A percentile compares a stretch with the other conserved stretches of the same genome.
phyloP scores from a whole-genome alignment of 1,140 invertebrate species.

The Bicyclus anynana region DNA sequence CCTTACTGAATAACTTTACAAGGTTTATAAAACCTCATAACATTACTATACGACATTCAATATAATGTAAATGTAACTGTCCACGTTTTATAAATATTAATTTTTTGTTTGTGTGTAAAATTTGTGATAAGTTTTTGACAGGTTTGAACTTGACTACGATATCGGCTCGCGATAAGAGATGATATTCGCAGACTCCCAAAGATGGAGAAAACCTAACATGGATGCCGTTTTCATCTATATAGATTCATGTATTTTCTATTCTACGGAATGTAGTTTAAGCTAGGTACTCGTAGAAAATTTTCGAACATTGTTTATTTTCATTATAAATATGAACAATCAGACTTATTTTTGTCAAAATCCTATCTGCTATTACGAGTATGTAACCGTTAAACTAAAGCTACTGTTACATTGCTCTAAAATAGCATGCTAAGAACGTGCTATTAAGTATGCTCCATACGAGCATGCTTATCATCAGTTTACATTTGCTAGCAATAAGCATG shows the following conservation, averaged over 20 bases:
- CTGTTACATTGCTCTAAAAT: too few species aligned
- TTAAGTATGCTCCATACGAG: too few species aligned
- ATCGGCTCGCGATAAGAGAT: neutral
- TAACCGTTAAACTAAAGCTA: too few species aligned
- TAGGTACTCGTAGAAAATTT: too few species aligned
- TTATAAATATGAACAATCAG: too few species aligned
- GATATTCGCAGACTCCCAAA: neutral
- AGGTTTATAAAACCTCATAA: neutral
- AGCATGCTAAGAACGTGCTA: too few species aligned
- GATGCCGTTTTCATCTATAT: neutral
- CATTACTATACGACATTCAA: constrained; percentile 5
- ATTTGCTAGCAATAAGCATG: too few species aligned
- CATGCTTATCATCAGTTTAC: too few species aligned
- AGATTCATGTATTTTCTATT: neutral
- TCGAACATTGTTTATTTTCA: too few species aligned
- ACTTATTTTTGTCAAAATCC: too few species aligned
- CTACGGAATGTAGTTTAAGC: too few species aligned
- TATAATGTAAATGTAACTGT: neutral
- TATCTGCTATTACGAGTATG: too few species aligned
- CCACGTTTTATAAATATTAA: neutral
- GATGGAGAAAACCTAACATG: neutral
- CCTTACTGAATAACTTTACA: neutral
- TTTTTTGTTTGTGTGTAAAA: constrained; percentile 6
- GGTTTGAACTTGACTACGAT: neutral
- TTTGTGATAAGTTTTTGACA: neutral